Evolutionary conservation across 2,888 invertebrate species (phyloP), one percentile per base, ranked within the genome.

Genomic region (Neoascia interrupta): DNA sequence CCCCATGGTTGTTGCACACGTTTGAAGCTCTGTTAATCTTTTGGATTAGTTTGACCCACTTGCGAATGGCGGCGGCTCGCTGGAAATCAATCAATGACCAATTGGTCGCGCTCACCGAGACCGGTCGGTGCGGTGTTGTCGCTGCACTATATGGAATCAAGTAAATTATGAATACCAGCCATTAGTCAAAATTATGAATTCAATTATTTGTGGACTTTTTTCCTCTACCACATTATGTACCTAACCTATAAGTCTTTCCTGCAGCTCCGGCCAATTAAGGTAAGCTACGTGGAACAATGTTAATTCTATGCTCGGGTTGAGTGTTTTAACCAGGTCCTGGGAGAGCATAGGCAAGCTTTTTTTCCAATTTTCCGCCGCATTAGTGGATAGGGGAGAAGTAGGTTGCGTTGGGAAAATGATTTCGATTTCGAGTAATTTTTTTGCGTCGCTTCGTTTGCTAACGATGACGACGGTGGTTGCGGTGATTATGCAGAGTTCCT

Each of bases 131-230:
- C 16, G 10, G 8, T 5, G 23, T 13, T 51, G 31, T 31, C 49
- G 61, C 51, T 28, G n/a, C 26, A 5, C 11, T 23, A 63, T 63
- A 69, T 69, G 61, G 69, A 56, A 39, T 63, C 43, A 37, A 49
- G 58, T 60, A 60, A 72, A 76, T 66, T 43, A 68, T 73, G 54
- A 56, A 73, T 76, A 51, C 58, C 60, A 49, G 43, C 41, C 73
- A 79, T 79, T 73, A 79, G 73, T 41, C 47, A 79, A 72, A 79
- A 79, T 73, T 73, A 79, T 79, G 79, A 79, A 79, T 79, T 79
- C 79, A 66, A 79, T 79, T 79, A 79, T 61, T 72, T 68, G n/a
- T 11, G 51, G 61, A 41, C 5, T 13, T 13, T n/a, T n/a, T n/a
- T n/a, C n/a, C n/a, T n/a, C n/a, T n/a, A n/a, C n/a, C n/a, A n/a